Percentiles rank a stretch among this genome's conserved stretches.
Evolutionary conservation across 2,113 vertebrate species (phyloP).

Genomic region (Holacanthus passer): DNA sequence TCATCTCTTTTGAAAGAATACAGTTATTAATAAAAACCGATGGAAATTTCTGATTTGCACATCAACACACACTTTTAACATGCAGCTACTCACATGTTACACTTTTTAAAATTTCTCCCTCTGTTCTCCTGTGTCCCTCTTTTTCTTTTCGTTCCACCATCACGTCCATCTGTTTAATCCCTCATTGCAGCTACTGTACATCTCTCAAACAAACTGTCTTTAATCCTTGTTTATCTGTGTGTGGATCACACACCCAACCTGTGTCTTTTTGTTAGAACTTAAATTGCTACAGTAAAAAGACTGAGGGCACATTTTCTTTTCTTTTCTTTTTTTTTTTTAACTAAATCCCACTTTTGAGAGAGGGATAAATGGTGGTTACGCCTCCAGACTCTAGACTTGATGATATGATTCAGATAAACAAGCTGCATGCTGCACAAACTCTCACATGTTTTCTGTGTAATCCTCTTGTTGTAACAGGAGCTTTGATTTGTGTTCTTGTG

Average conservation of each 20-base stretch:
- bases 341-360: slow-evolving; percentile 44
- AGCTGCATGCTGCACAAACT: slow-evolving; percentile 27
- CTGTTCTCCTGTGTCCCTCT: neutral
- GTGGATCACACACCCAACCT: slow-evolving; percentile 13
- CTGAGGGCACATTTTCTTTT: slow-evolving; percentile 41
- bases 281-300: slow-evolving; percentile 51
- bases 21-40: neutral
- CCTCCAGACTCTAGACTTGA: slow-evolving; percentile 46
- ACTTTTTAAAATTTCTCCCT: neutral
- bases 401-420: slow-evolving; percentile 62
- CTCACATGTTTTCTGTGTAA: slow-evolving; percentile 35
- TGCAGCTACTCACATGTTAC: neutral
- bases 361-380: slow-evolving; percentile 26
- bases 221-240: slow-evolving; percentile 37
- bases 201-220: slow-evolving; percentile 13
- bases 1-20: neutral
- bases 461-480: slow-evolving; percentile 31
- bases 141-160: neutral
- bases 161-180: slow-evolving; percentile 12
- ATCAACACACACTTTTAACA: neutral
- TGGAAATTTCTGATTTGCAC: neutral
- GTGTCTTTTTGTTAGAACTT: slow-evolving; percentile 43
- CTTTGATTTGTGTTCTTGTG: slow-evolving; percentile 65
- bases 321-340: slow-evolving; percentile 8
- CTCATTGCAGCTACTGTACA: neutral